Conservation (phyloP, 2,113 vertebrate species). For the Synodontis membranacea region DNA sequence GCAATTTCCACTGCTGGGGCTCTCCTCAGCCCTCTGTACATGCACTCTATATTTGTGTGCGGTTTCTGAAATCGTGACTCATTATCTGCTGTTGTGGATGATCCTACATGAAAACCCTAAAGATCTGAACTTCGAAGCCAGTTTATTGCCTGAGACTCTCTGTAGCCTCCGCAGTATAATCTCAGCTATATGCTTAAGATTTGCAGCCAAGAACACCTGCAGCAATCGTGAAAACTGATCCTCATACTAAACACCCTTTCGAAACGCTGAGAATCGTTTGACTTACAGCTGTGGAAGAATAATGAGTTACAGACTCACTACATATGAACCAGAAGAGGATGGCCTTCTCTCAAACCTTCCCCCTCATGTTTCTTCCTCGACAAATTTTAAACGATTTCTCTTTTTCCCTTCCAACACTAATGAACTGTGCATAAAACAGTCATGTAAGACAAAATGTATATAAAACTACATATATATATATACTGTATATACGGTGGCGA, state of each 20-base stretch:
- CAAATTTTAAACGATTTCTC: neutral
- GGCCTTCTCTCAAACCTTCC: neutral
- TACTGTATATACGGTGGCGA: neutral
- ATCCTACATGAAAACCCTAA: neutral
- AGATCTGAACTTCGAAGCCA: neutral
- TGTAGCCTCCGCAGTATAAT: neutral
- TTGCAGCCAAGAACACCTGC: neutral
- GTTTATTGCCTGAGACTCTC: neutral
- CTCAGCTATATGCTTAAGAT: neutral
- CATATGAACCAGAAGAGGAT: neutral
- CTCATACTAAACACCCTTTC: neutral
- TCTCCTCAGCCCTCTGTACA: neutral
- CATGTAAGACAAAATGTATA: neutral
- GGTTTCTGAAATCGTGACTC: neutral
- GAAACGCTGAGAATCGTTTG: neutral
- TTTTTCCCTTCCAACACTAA: neutral
- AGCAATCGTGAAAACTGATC: neutral
- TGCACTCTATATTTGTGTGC: neutral
- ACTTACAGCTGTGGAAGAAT: neutral
- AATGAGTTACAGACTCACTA: neutral
- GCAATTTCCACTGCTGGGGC: neutral
- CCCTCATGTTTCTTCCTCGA: neutral
- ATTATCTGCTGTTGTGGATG: neutral
- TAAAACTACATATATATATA: too few species aligned
- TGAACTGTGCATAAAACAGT: neutral